These are phyloP conservation scores for Danaus plexippus DNA, from an alignment of 1,140 invertebrate species.

Conservation along the genomic window DNA sequence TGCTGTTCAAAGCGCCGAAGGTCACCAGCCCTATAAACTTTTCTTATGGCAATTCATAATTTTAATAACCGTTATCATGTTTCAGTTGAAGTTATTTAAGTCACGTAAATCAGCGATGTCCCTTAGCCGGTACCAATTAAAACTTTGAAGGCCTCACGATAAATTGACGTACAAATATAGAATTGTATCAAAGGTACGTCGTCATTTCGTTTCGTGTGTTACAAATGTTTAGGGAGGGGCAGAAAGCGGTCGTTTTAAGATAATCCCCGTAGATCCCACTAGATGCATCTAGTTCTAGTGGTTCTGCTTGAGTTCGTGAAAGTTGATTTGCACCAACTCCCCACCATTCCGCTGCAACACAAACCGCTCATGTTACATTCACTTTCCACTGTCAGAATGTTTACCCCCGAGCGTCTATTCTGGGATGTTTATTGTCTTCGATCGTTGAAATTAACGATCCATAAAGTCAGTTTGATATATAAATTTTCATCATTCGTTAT, in stretches of 20 bases:
- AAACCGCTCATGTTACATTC: constrained; percentile 34
- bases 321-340: constrained; percentile 49
- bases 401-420: constrained; percentile 12
- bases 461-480: not conserved
- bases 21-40: not conserved
- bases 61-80: too few relatives aligned
- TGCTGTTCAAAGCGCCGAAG: not conserved
- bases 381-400: constrained; percentile 36
- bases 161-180: too few relatives aligned
- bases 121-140: constrained; percentile 39
- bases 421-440: not conserved
- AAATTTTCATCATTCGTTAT: constrained; percentile 1
- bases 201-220: too few relatives aligned
- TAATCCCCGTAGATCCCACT: too few relatives aligned
- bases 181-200: too few relatives aligned
- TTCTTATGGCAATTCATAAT: too few relatives aligned
- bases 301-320: constrained; percentile 38
- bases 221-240: too few relatives aligned
- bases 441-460: not conserved
- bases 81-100: constrained; percentile 20
- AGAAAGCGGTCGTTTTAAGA: too few relatives aligned
- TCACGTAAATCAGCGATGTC: constrained; percentile 38
- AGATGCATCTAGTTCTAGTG: too few relatives aligned
- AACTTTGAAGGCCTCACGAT: too few relatives aligned
- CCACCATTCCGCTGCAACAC: constrained; percentile 26